These are phyloP conservation scores for Decapterus maruadsi DNA, from an alignment of 2,797 vertebrate genomes.

Conservation along the genomic window DNA sequence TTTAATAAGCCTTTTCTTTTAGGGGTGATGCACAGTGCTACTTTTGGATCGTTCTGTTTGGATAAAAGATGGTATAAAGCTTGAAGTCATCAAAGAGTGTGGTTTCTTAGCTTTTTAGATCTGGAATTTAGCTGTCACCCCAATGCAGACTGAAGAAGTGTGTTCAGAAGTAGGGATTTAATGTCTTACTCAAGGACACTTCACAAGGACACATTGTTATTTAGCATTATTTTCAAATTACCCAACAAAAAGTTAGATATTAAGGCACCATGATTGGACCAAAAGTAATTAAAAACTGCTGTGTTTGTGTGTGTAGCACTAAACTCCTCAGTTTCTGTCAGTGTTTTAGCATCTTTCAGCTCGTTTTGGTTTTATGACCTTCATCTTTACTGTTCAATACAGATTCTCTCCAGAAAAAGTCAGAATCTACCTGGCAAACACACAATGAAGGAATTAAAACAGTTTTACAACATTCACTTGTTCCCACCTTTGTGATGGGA, in stretches of 20 bases:
- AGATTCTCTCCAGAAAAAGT: too few species aligned
- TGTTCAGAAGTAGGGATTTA: conserved; percentile 24
- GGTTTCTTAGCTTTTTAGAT: conserved; percentile 25
- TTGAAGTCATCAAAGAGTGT: conserved; percentile 14
- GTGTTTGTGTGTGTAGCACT: not conserved
- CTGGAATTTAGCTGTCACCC: conserved; percentile 18
- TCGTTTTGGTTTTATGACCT: not conserved
- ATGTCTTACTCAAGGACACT: conserved; percentile 29
- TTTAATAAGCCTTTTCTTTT: conserved; percentile 42
- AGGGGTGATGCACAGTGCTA: conserved; percentile 16
- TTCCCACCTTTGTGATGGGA: too few species aligned
- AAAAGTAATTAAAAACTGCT: not conserved
- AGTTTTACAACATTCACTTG: too few species aligned
- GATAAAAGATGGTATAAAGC: conserved; percentile 28
- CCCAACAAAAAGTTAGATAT: not conserved
- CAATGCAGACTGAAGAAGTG: conserved; percentile 20
- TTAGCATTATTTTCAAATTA: not conserved
- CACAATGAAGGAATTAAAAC: not conserved
- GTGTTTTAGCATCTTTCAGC: not conserved
- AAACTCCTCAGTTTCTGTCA: not conserved
- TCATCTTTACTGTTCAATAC: too few species aligned
- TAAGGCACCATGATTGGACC: not conserved
- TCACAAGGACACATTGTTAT: conserved; percentile 27
- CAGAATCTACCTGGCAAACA: not conserved
- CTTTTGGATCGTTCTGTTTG: conserved; percentile 32